A percentile compares a stretch with the other conserved stretches of the same genome.
Evolutionary conservation across 1,140 invertebrate species (phyloP).

Genomic region (Drosophila nigromelanica): DNA sequence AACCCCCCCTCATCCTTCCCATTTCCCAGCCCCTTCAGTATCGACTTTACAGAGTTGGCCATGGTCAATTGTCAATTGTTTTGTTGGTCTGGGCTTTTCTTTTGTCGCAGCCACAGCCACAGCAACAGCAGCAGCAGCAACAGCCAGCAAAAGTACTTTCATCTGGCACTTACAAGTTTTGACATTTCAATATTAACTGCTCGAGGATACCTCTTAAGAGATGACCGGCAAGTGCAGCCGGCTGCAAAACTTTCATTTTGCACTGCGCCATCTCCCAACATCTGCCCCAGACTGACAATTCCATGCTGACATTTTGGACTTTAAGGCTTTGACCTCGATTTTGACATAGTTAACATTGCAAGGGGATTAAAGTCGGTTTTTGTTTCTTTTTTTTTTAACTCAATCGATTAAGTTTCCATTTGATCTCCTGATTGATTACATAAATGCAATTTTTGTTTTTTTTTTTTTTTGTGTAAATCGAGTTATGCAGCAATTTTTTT

Average conservation of each 20-base stretch:
- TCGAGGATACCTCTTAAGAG: background rate
- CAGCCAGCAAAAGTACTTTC: conserved; percentile 13
- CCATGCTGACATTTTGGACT: background rate
- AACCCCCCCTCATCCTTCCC: background rate
- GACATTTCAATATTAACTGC: conserved; percentile 16
- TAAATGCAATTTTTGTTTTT: too few relatives aligned
- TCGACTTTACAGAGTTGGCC: background rate
- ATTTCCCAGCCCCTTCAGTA: too few relatives aligned
- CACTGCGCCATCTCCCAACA: background rate
- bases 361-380: background rate
- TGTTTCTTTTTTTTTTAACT: too few relatives aligned
- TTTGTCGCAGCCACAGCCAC: conserved; percentile 5
- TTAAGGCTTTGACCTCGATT: background rate
- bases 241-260: background rate
- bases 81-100: background rate
- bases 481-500: too few relatives aligned
- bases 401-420: too few relatives aligned
- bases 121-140: too few relatives aligned
- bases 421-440: too few relatives aligned
- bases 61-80: conserved; percentile 17
- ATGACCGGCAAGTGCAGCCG: background rate
- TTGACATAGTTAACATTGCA: background rate
- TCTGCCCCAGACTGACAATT: background rate
- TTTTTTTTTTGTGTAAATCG: too few relatives aligned
- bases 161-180: conserved; percentile 24